phyloP scores from a whole-genome alignment of 2,113 vertebrate species.

The Falco punctatus region DNA sequence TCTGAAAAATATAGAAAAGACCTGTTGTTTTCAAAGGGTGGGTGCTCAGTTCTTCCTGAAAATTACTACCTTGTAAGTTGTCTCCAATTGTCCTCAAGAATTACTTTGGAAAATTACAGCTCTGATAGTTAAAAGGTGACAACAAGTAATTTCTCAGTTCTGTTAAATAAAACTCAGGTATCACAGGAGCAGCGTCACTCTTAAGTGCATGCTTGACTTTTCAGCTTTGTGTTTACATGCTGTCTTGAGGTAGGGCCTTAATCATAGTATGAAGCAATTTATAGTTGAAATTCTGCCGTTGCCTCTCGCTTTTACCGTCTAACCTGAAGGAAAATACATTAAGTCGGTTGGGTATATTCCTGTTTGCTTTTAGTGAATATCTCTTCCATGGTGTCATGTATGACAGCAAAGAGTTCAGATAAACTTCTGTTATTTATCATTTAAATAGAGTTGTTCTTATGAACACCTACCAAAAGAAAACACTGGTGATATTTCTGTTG shows the following conservation, averaged over 20 bases:
- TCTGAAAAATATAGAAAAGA: neutral
- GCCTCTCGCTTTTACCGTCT: neutral
- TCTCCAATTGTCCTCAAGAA: neutral
- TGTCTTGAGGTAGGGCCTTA: neutral
- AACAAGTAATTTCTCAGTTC: slow-evolving; percentile 4
- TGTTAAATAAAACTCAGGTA: neutral
- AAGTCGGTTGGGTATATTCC: neutral
- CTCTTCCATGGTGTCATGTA: neutral
- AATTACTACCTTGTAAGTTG: neutral
- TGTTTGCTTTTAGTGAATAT: neutral
- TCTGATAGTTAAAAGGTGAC: neutral
- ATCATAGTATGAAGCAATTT: neutral
- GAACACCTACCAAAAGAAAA: neutral
- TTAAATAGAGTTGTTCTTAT: neutral
- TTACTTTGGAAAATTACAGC: slow-evolving; percentile 4
- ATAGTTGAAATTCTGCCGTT: neutral
- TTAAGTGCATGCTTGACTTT: neutral
- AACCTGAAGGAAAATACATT: neutral
- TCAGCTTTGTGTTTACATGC: neutral
- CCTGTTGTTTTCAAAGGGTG: neutral
- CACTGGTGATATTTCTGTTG: neutral
- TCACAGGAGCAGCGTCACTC: neutral
- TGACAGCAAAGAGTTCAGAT: neutral
- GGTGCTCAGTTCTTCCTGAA: neutral
- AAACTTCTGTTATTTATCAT: neutral